Percentiles rank a stretch among this genome's conserved stretches.
phyloP scores from a whole-genome alignment of 2,888 invertebrate genomes.

The Pristionchus maxplancki region DNA sequence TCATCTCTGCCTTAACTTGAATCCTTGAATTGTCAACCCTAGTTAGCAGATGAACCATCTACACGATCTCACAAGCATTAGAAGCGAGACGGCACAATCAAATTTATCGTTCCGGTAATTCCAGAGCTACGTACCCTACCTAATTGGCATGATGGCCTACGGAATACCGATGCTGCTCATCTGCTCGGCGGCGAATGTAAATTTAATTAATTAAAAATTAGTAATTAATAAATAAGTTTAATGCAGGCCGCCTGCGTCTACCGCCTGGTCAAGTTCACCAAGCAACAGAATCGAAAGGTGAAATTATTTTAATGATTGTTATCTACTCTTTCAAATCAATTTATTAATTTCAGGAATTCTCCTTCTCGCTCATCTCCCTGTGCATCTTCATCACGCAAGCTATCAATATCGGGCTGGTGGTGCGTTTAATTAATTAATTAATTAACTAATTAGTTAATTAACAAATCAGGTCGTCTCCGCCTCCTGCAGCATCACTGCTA shows the following conservation, averaged over 20 bases:
- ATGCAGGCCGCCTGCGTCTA: not conserved
- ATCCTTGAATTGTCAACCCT: too few species aligned
- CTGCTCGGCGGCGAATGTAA: not conserved
- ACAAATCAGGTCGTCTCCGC: not conserved
- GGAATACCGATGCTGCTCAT: conserved; percentile 1
- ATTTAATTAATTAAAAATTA: not conserved
- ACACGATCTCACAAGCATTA: too few species aligned
- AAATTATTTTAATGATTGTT: not conserved
- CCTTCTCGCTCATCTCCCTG: not conserved
- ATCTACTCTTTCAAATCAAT: not conserved
- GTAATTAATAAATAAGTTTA: not conserved
- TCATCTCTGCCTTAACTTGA: too few species aligned
- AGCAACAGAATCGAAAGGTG: conserved; percentile 12
- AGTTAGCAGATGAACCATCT: too few species aligned
- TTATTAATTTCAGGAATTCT: conserved; percentile 23
- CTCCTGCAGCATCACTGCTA: not conserved
- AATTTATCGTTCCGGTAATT: too few species aligned
- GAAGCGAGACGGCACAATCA: too few species aligned
- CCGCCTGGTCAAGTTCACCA: conserved; percentile 5
- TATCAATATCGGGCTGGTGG: conserved; percentile 6
- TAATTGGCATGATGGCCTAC: conserved; percentile 23
- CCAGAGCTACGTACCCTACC: not conserved
- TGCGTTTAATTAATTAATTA: not conserved
- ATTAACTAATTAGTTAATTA: not conserved
- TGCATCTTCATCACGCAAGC: conserved; percentile 37